These are phyloP conservation scores for Acleris cristana DNA, from an alignment of 2,888 invertebrate species.

Conservation along the genomic window DNA sequence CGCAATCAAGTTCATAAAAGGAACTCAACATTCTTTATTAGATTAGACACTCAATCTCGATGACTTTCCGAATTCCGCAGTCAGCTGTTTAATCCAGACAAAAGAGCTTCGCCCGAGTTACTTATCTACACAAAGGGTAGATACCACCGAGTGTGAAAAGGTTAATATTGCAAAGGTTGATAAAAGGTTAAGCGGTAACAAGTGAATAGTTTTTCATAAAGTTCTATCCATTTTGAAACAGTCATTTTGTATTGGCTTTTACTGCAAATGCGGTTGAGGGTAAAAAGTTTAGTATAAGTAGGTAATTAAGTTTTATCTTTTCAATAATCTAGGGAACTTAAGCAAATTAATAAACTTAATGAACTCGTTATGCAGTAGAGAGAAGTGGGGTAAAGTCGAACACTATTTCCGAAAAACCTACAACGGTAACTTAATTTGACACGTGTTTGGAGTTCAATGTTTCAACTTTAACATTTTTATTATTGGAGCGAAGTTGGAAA, in stretches of 20 bases:
- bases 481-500: too few species aligned
- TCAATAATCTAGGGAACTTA: too few species aligned
- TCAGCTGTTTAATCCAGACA: conserved; percentile 28
- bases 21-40: conserved; percentile 24
- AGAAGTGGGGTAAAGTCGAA: too few species aligned
- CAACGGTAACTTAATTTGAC: too few species aligned
- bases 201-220: not conserved
- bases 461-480: too few species aligned
- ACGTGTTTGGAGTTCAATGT: too few species aligned
- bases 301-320: too few species aligned
- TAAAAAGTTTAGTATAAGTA: too few species aligned
- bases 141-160: conserved; percentile 30
- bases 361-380: too few species aligned
- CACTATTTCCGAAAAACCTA: too few species aligned
- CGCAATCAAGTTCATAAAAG: conserved; percentile 21
- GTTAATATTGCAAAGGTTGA: conserved; percentile 32
- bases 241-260: not conserved
- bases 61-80: conserved; percentile 28
- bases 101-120: conserved; percentile 21
- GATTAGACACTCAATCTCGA: conserved; percentile 27
- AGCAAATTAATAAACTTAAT: too few species aligned
- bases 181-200: conserved; percentile 26
- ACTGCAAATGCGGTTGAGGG: not conserved
- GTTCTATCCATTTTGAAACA: not conserved
- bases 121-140: conserved; percentile 25